These are phyloP conservation scores for Anarsia innoxiella DNA, from an alignment of 2,888 invertebrate genomes.

Conservation along the genomic window DNA sequence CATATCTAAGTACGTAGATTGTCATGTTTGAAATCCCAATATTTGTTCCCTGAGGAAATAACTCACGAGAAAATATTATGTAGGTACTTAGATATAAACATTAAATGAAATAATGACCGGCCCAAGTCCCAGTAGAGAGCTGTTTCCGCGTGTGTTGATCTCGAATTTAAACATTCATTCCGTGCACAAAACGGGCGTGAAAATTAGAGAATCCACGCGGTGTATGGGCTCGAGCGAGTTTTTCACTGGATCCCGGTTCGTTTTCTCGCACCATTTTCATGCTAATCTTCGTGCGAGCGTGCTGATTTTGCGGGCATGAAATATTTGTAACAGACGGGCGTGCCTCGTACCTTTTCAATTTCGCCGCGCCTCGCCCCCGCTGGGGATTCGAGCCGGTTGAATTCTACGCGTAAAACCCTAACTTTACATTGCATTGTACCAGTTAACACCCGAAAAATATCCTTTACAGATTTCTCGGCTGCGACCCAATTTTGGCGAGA, in stretches of 20 bases:
- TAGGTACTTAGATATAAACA: no score
- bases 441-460: slow-evolving; percentile 12
- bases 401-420: slow-evolving; percentile 41
- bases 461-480: slow-evolving; percentile 8
- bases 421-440: slow-evolving; percentile 28
- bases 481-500: slow-evolving; percentile 3
- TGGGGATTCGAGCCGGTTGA: slow-evolving; percentile 41
- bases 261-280: slow-evolving; percentile 57
- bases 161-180: slow-evolving; percentile 38
- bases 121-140: slow-evolving; percentile 19
- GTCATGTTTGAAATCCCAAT: no score
- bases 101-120: no score
- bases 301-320: slow-evolving; percentile 57
- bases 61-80: no score
- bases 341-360: slow-evolving; percentile 56
- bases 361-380: slow-evolving; percentile 33
- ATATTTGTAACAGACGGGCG: slow-evolving; percentile 51
- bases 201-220: slow-evolving; percentile 34
- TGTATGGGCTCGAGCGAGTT: slow-evolving; percentile 17
- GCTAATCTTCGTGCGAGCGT: slow-evolving; percentile 51
- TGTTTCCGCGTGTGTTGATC: slow-evolving; percentile 34
- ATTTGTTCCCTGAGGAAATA: no score
- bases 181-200: slow-evolving; percentile 34
- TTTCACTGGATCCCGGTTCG: slow-evolving; percentile 39
- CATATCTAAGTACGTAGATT: no score